These are phyloP conservation scores for Macrobrachium nipponense DNA, from an alignment of 1,140 invertebrate species.

Conservation along the genomic window DNA sequence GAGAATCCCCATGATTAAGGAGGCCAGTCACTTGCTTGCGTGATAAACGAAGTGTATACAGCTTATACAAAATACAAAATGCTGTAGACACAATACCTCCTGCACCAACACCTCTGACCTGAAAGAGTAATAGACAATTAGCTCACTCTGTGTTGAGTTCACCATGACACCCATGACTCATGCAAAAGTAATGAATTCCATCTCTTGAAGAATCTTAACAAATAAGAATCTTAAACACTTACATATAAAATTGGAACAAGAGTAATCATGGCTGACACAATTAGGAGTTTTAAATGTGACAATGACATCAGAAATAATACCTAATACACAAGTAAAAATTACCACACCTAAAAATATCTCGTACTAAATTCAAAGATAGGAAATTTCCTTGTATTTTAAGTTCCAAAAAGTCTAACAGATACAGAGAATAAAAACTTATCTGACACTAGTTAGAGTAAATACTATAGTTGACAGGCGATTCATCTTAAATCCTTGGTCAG, in stretches of 20 bases:
- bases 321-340: too few relatives aligned
- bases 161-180: not conserved
- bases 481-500: too few relatives aligned
- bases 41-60: constrained; percentile 96
- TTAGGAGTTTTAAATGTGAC: not conserved
- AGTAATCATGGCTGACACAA: not conserved
- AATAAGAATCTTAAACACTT: not conserved
- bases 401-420: too few relatives aligned
- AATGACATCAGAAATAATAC: too few relatives aligned
- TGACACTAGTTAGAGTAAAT: too few relatives aligned
- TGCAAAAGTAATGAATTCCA: not conserved
- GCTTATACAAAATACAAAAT: constrained; percentile 97
- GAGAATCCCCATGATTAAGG: constrained; percentile 95
- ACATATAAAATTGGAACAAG: too few relatives aligned
- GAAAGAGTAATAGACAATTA: constrained; percentile 64
- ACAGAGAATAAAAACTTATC: too few relatives aligned
- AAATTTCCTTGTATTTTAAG: too few relatives aligned
- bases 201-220: not conserved
- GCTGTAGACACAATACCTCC: constrained; percentile 99
- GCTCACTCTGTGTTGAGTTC: too few relatives aligned
- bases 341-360: too few relatives aligned
- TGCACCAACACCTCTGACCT: constrained; percentile 97
- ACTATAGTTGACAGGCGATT: too few relatives aligned
- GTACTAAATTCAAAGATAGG: too few relatives aligned
- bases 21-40: constrained; percentile 97